A percentile compares a stretch with the other conserved stretches of the same genome.
These are phyloP conservation scores for Actinernus sp. DNA, from an alignment of 92 coral and sea anemone genomes.

Conservation along the genomic window DNA sequence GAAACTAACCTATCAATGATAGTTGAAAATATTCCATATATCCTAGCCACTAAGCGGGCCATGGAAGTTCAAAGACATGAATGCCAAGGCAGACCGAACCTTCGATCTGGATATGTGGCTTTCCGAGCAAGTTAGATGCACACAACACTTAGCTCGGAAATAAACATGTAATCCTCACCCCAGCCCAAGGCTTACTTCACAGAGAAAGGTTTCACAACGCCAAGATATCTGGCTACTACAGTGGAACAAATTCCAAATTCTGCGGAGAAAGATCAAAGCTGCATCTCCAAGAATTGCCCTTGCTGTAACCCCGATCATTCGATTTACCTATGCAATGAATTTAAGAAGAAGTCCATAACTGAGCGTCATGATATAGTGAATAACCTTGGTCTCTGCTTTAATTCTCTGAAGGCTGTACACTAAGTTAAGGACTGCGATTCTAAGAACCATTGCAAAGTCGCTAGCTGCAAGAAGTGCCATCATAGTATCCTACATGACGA, in stretches of 20 bases:
- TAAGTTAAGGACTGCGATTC: slow-evolving; percentile 10
- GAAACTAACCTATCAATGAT: slow-evolving; percentile 51
- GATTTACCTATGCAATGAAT: slow-evolving; percentile 39
- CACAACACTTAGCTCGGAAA: slow-evolving; percentile 38
- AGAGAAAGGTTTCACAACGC: too few species aligned
- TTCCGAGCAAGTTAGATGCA: slow-evolving; percentile 53
- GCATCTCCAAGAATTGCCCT: too few species aligned
- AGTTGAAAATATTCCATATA: slow-evolving; percentile 40
- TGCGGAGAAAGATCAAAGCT: too few species aligned
- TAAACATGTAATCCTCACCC: background rate
- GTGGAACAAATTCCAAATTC: too few species aligned
- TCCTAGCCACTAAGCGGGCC: slow-evolving; percentile 49
- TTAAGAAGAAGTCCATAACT: slow-evolving; percentile 11
- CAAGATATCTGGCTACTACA: too few species aligned
- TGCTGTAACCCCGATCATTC: slow-evolving; percentile 28
- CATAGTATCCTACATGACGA: slow-evolving; percentile 33
- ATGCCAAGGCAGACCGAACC: slow-evolving; percentile 51
- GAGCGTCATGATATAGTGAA: slow-evolving; percentile 30
- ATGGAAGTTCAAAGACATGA: slow-evolving; percentile 64
- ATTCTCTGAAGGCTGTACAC: slow-evolving; percentile 36
- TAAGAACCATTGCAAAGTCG: slow-evolving; percentile 19
- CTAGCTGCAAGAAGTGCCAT: slow-evolving; percentile 17
- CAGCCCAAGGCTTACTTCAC: too few species aligned
- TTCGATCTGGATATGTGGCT: slow-evolving; percentile 58
- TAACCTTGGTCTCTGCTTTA: slow-evolving; percentile 22